Evolutionary conservation across 2,113 vertebrate species (phyloP).

Genomic region (Sylvietta virens): DNA sequence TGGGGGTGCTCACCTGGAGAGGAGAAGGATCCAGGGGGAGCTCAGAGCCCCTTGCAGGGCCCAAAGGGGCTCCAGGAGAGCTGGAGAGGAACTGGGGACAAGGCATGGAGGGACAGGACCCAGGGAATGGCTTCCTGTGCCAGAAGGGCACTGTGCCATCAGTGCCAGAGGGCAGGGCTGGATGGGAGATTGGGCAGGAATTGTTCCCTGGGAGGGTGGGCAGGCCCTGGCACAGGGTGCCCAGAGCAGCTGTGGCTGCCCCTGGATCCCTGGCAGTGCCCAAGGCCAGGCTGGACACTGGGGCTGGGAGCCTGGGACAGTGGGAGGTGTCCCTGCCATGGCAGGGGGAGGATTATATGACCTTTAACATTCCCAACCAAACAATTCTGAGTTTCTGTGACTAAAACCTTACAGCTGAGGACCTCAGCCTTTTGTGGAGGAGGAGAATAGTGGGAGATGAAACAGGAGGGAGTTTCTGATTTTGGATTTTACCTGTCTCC

Average conservation of each 20-base stretch:
- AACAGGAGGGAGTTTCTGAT: background rate
- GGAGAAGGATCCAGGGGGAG: background rate
- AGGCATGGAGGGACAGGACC: accelerated
- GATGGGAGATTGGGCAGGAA: accelerated
- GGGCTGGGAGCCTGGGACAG: background rate
- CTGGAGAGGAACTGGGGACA: background rate
- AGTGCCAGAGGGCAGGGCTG: too few species aligned
- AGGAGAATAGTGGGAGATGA: background rate
- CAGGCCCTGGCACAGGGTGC: background rate
- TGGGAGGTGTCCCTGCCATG: background rate
- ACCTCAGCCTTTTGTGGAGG: background rate
- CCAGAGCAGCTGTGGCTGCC: background rate
- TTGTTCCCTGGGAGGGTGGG: background rate
- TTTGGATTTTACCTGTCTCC: background rate
- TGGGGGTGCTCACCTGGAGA: background rate
- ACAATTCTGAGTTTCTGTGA: background rate
- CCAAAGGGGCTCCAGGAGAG: background rate
- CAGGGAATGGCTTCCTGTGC: too few species aligned
- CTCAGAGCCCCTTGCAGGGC: background rate
- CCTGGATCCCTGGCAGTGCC: background rate
- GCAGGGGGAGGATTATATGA: background rate
- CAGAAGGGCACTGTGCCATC: too few species aligned
- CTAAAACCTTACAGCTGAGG: background rate
- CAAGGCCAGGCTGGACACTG: background rate
- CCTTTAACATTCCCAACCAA: background rate